These are phyloP conservation scores for Lamprotornis superbus DNA, from an alignment of 2,113 vertebrate species.

Conservation along the genomic window DNA sequence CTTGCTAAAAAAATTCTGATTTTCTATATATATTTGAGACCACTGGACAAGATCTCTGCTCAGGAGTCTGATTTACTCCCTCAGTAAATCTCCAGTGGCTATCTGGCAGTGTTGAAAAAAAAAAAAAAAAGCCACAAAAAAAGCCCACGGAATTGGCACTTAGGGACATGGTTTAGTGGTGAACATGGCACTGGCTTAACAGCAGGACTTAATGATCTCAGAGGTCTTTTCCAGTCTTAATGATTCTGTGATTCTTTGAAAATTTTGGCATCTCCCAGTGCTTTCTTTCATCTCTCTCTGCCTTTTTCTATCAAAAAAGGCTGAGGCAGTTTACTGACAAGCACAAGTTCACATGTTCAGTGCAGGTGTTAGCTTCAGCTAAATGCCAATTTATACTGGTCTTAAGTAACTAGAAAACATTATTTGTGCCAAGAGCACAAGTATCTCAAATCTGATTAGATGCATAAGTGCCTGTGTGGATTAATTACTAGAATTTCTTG, in stretches of 20 bases:
- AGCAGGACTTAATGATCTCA: not conserved
- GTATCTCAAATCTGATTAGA: slow-evolving; percentile 41
- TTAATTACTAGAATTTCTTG: slow-evolving; percentile 60
- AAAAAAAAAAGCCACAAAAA: too few relatives aligned
- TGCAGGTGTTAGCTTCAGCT: not conserved
- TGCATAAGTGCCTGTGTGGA: slow-evolving; percentile 37
- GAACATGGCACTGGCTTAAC: not conserved
- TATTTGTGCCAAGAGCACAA: slow-evolving; percentile 40
- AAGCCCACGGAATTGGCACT: not conserved
- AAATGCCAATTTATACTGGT: slow-evolving; percentile 44
- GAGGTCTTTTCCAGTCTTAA: not conserved
- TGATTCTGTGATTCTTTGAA: not conserved
- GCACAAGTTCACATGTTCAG: not conserved
- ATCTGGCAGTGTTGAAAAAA: not conserved
- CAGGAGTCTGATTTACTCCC: not conserved
- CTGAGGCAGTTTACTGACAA: not conserved
- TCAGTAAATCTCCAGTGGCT: not conserved
- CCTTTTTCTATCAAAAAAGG: not conserved
- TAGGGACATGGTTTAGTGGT: not conserved
- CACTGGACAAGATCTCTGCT: not conserved
- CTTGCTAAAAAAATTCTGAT: not conserved
- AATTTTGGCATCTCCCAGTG: not conserved
- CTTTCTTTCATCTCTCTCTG: not conserved
- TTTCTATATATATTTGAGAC: not conserved
- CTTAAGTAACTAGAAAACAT: slow-evolving; percentile 1